Evolutionary conservation across 2,113 vertebrate species (phyloP).

Genomic region (Xiphorhynchus elegans): DNA sequence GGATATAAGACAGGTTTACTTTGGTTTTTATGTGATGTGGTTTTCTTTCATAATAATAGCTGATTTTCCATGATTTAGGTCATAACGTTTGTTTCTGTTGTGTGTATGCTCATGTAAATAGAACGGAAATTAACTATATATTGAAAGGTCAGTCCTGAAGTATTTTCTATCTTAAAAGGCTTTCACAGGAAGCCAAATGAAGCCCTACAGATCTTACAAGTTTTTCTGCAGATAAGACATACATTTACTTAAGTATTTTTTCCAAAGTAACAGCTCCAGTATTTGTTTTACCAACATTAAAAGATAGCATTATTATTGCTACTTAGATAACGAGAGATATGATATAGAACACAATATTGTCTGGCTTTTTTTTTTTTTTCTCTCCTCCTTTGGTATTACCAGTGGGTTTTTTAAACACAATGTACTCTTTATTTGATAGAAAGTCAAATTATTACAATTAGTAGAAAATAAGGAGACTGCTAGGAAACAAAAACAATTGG

Average conservation of each 20-base stretch:
- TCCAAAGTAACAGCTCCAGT: not conserved
- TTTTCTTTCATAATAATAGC: not conserved
- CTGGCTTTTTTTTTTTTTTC: not conserved
- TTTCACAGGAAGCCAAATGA: not conserved
- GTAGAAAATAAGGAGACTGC: not conserved
- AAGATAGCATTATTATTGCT: slow-evolving; percentile 16
- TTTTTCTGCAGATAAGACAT: slow-evolving; percentile 3
- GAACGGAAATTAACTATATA: not conserved
- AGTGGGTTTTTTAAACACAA: not conserved
- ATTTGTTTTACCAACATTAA: not conserved
- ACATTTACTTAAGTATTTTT: slow-evolving; percentile 27
- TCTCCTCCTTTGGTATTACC: not conserved
- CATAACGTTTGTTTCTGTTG: not conserved
- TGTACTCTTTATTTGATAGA: not conserved
- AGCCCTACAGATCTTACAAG: not conserved
- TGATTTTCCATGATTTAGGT: not conserved
- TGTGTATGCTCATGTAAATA: not conserved
- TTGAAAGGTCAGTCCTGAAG: not conserved
- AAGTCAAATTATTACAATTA: not conserved
- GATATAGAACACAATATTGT: not conserved
- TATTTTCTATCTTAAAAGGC: not conserved
- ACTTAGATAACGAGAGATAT: not conserved
- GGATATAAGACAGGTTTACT: not conserved
- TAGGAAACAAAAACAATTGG: not conserved
- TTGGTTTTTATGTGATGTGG: not conserved